Evolutionary conservation across 2,797 vertebrate species (phyloP).

Genomic region (Sphaeramia orbicularis): DNA sequence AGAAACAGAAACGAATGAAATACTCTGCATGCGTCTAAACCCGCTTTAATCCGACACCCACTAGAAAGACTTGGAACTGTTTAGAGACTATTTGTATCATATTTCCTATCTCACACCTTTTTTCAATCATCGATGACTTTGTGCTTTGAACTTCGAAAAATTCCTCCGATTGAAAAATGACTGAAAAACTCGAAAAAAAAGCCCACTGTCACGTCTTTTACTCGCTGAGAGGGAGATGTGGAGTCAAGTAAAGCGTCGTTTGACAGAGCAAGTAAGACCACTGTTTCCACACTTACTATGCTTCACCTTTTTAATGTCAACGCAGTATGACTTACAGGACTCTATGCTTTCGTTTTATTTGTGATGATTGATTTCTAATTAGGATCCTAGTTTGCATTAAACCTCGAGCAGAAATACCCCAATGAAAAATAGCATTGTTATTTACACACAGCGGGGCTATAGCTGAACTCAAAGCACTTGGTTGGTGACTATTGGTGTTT

Average conservation of each 20-base stretch:
- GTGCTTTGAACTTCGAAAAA: conserved; percentile 80
- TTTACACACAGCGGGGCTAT: conserved; percentile 41
- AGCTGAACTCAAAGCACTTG: conserved; percentile 78
- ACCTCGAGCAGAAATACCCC: conserved; percentile 15
- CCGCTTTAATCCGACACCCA: conserved; percentile 48
- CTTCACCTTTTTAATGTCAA: conserved; percentile 77
- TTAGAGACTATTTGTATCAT: conserved; percentile 87
- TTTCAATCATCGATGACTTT: conserved; percentile 85
- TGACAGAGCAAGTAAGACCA: conserved; percentile 93
- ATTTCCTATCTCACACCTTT: conserved; percentile 84
- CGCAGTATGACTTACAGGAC: conserved; percentile 69
- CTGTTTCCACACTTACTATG: conserved; percentile 87
- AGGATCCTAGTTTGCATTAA: conserved; percentile 55
- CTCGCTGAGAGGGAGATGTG: conserved; percentile 79
- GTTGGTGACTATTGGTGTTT: conserved; percentile 67
- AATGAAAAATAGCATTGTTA: conserved; percentile 45
- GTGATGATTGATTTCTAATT: conserved; percentile 57
- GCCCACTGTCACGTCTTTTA: conserved; percentile 70
- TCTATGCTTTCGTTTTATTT: conserved; percentile 64
- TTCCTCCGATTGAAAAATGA: conserved; percentile 77
- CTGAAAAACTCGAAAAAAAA: conserved; percentile 68
- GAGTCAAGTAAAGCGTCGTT: conserved; percentile 85
- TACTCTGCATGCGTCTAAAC: conserved; percentile 94
- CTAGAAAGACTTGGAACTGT: conserved; percentile 81
- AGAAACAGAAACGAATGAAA: conserved; percentile 98